These are phyloP conservation scores for Garra rufa DNA, from an alignment of 2,113 vertebrate species.

Conservation along the genomic window DNA sequence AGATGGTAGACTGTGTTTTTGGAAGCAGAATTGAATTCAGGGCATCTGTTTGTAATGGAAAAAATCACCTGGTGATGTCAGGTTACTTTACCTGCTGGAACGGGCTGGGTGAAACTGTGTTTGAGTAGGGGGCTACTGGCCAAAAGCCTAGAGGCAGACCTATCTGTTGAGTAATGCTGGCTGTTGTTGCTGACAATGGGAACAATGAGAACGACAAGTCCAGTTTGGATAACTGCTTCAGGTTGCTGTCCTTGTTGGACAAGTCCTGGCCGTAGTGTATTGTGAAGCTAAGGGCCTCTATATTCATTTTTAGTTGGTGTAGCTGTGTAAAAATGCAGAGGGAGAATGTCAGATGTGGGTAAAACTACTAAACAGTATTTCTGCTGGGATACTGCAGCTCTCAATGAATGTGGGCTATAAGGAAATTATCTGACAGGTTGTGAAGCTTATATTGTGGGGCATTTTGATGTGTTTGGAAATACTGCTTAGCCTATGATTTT, in stretches of 20 bases:
- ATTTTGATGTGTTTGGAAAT: not conserved
- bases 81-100: conserved; percentile 9
- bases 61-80: not conserved
- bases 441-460: not conserved
- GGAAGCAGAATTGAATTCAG: not conserved
- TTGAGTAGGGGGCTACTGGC: not conserved
- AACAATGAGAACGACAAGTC: not conserved
- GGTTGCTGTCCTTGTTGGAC: too few relatives aligned
- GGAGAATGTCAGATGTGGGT: conserved; percentile 8
- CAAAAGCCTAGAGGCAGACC: not conserved
- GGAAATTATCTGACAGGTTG: not conserved
- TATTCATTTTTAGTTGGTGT: not conserved
- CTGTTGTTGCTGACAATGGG: not conserved
- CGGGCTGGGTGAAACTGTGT: not conserved
- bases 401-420: not conserved
- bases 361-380: conserved; percentile 19
- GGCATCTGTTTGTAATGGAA: not conserved
- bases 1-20: not conserved
- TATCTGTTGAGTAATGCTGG: not conserved
- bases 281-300: not conserved
- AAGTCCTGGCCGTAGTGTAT: not conserved
- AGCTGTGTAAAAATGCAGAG: not conserved
- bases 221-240: not conserved
- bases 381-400: not conserved
- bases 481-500: not conserved